Base-by-base conservation (phyloP, 1,140 invertebrate species). In the Aphelenchoides besseyi region DNA sequence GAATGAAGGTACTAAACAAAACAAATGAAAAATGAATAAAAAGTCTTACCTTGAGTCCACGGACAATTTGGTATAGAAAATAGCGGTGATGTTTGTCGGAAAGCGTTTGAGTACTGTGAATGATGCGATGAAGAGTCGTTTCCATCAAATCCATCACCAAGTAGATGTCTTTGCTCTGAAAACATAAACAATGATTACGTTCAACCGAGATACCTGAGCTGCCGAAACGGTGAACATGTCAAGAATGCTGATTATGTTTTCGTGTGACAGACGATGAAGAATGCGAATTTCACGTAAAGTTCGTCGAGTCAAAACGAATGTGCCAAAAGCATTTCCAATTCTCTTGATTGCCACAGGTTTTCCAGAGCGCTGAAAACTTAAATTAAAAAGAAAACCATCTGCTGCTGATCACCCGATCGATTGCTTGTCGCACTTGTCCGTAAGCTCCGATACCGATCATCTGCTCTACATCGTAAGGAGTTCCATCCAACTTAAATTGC, bases 141-240 rank as follows among this genome's bases (percentile, higher is more conserved):
- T 87, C 87, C 87, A 88, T 88, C 18, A 88, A 74, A 74, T 88
- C 86, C 81, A 88, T 85, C 1, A 88, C 87, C 61, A 88, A 82
- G 79, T 87, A 88, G n/a, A 87, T 83, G 70, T 87, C 86, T 37
- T 70, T 71, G 16, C 79, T 79, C 72, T 75, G 41, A 69, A 71
- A 23, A 12, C 12, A 0, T 12, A 66, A 1, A 30, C 1, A 28
- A 18, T 74, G 16, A 23, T 74, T 9, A 5, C 73, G 63, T 68
- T 64, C 2, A 61, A 1, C 9, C 12, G 67, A 18, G 9, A 18
- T 9, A 69, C 55, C 35, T 84, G 79, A 35, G 35, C 48, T 9
- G 78, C 81, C 9, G 79, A 76, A 3, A 72, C 72, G 2, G 86
- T 71, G 68, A 83, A 83, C 67, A 88, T 87, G 55, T 87, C 86